A percentile compares a stretch with the other conserved stretches of the same genome.
phyloP scores from a whole-genome alignment of 2,888 invertebrate species.

The Polydrusus pterygomalis region DNA sequence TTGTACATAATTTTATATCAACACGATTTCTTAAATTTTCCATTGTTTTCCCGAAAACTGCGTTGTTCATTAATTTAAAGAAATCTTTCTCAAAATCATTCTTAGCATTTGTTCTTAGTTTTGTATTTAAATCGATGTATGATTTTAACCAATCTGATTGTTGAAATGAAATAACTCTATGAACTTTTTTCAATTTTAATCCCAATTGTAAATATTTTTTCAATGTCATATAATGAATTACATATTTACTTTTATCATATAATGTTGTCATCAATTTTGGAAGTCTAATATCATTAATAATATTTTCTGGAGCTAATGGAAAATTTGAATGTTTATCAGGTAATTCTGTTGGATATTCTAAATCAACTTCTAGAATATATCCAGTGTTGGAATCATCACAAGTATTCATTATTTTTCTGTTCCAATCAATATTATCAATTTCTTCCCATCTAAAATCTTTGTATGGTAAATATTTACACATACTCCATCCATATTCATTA shows the following conservation, averaged over 20 bases:
- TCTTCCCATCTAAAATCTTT: conserved; percentile 20
- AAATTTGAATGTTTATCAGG: not conserved
- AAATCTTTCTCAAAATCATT: conserved; percentile 31
- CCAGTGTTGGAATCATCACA: conserved; percentile 21
- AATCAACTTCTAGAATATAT: conserved; percentile 35
- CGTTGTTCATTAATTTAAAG: conserved; percentile 25
- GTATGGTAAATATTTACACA: conserved; percentile 13
- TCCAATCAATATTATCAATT: not conserved
- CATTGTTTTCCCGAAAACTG: conserved; percentile 8
- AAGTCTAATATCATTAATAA: not conserved
- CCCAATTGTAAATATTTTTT: not conserved
- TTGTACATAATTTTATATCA: not conserved
- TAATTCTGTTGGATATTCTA: conserved; percentile 25
- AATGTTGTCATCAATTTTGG: conserved; percentile 2
- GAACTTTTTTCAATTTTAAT: conserved; percentile 4
- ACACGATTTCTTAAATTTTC: conserved; percentile 1
- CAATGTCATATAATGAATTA: conserved; percentile 5
- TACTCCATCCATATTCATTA: conserved; percentile 5
- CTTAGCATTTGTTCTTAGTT: conserved; percentile 7
- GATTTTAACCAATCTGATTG: conserved; percentile 26
- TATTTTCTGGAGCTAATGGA: conserved; percentile 5
- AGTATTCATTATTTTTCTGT: conserved; percentile 20
- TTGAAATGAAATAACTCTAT: conserved; percentile 2
- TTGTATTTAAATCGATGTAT: conserved; percentile 34
- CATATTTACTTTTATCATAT: not conserved